Conservation (phyloP, 1,140 invertebrate genomes). For the Meteorus sp. region DNA sequence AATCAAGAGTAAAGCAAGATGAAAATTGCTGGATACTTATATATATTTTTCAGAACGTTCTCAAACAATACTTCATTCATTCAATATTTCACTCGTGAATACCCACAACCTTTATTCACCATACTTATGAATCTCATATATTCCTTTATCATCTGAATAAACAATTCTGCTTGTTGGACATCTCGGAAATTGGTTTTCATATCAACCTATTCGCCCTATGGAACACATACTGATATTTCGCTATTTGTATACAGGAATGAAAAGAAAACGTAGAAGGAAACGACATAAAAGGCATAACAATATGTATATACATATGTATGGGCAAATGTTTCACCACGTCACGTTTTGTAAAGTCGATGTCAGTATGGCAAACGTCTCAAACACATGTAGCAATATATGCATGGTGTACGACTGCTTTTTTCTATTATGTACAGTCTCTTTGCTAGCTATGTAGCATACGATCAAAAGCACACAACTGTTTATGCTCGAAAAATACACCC, state of each 20-base stretch:
- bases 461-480: neutral
- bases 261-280: neutral
- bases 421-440: neutral
- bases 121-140: too few relatives aligned
- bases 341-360: conserved; percentile 20
- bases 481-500: neutral
- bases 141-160: conserved; percentile 25
- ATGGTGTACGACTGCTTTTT: neutral
- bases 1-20: too few relatives aligned
- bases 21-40: too few relatives aligned
- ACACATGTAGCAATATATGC: conserved; percentile 16
- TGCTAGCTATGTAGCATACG: neutral
- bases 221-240: conserved; percentile 5
- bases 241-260: conserved; percentile 7
- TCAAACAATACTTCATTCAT: too few relatives aligned
- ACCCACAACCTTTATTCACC: too few relatives aligned
- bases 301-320: neutral
- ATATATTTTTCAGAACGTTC: too few relatives aligned
- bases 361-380: conserved; percentile 23
- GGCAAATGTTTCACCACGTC: conserved; percentile 1
- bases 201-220: neutral
- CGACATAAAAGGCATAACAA: conserved; percentile 1
- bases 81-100: too few relatives aligned
- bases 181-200: conserved; percentile 45
- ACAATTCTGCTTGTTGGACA: conserved; percentile 39